These are phyloP conservation scores for Batillaria attramentaria DNA, from an alignment of 1,140 invertebrate species.

Conservation along the genomic window DNA sequence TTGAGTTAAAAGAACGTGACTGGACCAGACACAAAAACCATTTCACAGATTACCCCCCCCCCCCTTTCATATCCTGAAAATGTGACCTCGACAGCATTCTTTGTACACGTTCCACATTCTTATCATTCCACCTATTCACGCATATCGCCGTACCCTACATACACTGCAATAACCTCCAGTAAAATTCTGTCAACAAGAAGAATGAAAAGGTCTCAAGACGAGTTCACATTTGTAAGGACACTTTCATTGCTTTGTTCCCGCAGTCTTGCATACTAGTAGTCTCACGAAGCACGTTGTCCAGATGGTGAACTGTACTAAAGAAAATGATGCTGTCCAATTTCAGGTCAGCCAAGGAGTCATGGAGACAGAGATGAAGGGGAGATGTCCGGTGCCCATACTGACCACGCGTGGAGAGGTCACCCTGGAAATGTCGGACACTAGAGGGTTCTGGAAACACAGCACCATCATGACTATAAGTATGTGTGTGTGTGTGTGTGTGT, in stretches of 20 bases:
- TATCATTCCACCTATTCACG: too few species aligned
- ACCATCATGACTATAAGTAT: slow-evolving; percentile 9
- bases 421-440: slow-evolving; percentile 33
- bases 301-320: background rate
- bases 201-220: background rate
- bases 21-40: too few species aligned
- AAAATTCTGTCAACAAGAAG: background rate
- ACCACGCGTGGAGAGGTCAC: slow-evolving; percentile 19
- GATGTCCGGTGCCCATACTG: slow-evolving; percentile 42
- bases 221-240: background rate
- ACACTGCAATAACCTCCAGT: background rate
- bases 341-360: slow-evolving; percentile 21
- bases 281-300: background rate
- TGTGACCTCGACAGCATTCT: too few species aligned
- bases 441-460: background rate
- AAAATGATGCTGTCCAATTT: background rate
- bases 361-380: slow-evolving; percentile 25
- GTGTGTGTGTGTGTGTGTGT: too few species aligned
- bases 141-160: too few species aligned
- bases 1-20: too few species aligned
- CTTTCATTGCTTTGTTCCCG: background rate
- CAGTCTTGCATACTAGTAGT: background rate
- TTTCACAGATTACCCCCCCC: too few species aligned
- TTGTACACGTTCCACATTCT: too few species aligned
- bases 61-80: too few species aligned